A percentile compares a stretch with the other conserved stretches of the same genome.
phyloP scores from a whole-genome alignment of 2,888 invertebrate species.

The Melieria crassipennis region DNA sequence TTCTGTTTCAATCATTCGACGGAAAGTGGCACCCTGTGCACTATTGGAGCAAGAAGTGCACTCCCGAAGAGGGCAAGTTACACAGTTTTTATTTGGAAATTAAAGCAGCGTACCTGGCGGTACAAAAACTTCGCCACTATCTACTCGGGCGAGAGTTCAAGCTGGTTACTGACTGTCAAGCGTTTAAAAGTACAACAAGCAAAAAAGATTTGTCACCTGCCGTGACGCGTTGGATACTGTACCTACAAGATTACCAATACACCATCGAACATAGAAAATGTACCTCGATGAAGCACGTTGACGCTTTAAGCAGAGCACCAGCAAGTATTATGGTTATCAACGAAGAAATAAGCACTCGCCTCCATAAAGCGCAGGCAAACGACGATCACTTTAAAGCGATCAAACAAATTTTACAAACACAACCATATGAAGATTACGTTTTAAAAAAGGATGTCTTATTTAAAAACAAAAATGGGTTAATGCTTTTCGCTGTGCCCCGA shows the following conservation, averaged over 20 bases:
- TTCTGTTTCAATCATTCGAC: slow-evolving; percentile 4
- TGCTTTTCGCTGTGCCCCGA: slow-evolving; percentile 9
- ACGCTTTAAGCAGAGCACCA: slow-evolving; percentile 18
- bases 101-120: neutral
- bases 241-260: slow-evolving; percentile 13
- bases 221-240: slow-evolving; percentile 16
- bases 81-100: slow-evolving; percentile 17
- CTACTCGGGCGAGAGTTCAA: slow-evolving; percentile 6
- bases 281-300: slow-evolving; percentile 25
- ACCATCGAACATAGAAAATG: slow-evolving; percentile 12
- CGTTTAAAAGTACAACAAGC: neutral
- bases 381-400: slow-evolving; percentile 19
- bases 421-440: slow-evolving; percentile 17
- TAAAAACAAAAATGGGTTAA: slow-evolving; percentile 11
- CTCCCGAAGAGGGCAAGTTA: slow-evolving; percentile 4
- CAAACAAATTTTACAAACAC: slow-evolving; percentile 4
- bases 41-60: slow-evolving; percentile 6
- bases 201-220: slow-evolving; percentile 2
- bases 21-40: slow-evolving; percentile 8
- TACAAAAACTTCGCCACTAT: slow-evolving; percentile 10
- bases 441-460: slow-evolving; percentile 5
- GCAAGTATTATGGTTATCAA: slow-evolving; percentile 3
- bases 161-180: slow-evolving; percentile 17
- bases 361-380: slow-evolving; percentile 13
- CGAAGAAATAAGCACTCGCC: slow-evolving; percentile 5